Evolutionary conservation across 2,113 vertebrate species (phyloP).

Genomic region (Zosterops pallidus): DNA sequence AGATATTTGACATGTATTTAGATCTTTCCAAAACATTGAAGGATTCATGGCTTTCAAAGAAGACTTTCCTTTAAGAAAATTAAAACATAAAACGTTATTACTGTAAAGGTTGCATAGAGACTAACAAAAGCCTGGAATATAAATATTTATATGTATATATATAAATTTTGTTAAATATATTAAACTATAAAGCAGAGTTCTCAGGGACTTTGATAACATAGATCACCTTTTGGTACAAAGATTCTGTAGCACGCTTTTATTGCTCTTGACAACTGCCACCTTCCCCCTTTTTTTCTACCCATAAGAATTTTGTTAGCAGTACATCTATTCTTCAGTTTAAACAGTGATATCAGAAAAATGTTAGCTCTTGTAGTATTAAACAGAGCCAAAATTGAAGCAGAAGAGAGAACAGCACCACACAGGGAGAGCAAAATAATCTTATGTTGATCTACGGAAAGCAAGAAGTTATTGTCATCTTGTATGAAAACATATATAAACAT

Average conservation of each 20-base stretch:
- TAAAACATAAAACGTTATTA: constrained; percentile 49
- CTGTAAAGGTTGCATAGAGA: constrained; percentile 24
- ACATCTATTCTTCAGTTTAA: background rate
- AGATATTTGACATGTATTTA: constrained; percentile 48
- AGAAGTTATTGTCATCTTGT: background rate
- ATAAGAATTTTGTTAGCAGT: background rate
- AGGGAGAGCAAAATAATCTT: background rate
- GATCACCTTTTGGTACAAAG: background rate
- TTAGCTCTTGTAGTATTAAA: background rate
- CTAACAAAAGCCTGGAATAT: constrained; percentile 16
- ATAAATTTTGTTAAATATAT: constrained; percentile 3
- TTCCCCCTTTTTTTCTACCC: background rate
- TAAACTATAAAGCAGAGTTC: background rate
- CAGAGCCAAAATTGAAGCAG: background rate
- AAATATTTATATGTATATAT: background rate
- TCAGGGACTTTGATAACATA: background rate
- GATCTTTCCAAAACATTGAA: constrained; percentile 45
- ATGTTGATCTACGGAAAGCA: background rate
- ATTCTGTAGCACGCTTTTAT: background rate
- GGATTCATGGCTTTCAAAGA: constrained; percentile 11
- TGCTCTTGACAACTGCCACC: background rate
- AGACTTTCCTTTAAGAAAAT: constrained; percentile 54
- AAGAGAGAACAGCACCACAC: background rate
- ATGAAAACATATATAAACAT: background rate
- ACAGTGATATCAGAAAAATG: background rate